These are phyloP conservation scores for Nerophis ophidion DNA, from an alignment of 2,113 vertebrate species.

Conservation along the genomic window DNA sequence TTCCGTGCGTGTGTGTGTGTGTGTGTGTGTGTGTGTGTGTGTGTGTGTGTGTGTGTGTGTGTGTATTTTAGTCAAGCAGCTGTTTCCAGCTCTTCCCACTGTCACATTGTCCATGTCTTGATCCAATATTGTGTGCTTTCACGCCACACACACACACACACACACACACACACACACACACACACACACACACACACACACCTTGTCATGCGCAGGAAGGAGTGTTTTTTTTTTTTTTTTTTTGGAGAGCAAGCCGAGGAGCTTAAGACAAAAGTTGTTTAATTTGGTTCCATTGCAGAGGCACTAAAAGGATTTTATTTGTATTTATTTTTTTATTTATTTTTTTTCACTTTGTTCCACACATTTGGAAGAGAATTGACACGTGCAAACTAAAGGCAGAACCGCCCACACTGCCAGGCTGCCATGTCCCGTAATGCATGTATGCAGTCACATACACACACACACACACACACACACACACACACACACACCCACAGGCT, in stretches of 20 bases:
- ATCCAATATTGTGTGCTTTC: slow-evolving; percentile 52
- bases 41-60: too few species aligned
- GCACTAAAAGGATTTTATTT: slow-evolving; percentile 64
- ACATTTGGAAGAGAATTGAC: slow-evolving; percentile 78
- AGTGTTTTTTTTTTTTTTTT: slow-evolving; percentile 57
- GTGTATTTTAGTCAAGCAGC: slow-evolving; percentile 49
- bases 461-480: slow-evolving; percentile 33
- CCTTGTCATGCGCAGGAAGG: slow-evolving; percentile 46
- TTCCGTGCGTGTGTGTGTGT: slow-evolving; percentile 36
- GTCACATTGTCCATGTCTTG: slow-evolving; percentile 64
- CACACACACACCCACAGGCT: slow-evolving; percentile 51
- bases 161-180: too few species aligned
- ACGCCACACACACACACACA: too few species aligned
- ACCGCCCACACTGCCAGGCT: slow-evolving; percentile 75
- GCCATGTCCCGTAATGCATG: slow-evolving; percentile 66
- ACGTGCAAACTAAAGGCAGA: slow-evolving; percentile 80
- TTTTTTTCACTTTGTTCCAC: slow-evolving; percentile 72
- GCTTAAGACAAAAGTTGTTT: slow-evolving; percentile 81
- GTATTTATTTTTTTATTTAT: too few species aligned
- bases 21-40: slow-evolving; percentile 26
- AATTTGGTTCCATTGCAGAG: slow-evolving; percentile 75
- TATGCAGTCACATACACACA: slow-evolving; percentile 43
- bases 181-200: slow-evolving; percentile 30
- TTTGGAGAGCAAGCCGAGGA: slow-evolving; percentile 70
- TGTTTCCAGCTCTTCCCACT: slow-evolving; percentile 59